A percentile compares a stretch with the other conserved stretches of the same genome.
Conservation (phyloP, 2,888 invertebrate genomes). For the Baronia brevicornis region DNA sequence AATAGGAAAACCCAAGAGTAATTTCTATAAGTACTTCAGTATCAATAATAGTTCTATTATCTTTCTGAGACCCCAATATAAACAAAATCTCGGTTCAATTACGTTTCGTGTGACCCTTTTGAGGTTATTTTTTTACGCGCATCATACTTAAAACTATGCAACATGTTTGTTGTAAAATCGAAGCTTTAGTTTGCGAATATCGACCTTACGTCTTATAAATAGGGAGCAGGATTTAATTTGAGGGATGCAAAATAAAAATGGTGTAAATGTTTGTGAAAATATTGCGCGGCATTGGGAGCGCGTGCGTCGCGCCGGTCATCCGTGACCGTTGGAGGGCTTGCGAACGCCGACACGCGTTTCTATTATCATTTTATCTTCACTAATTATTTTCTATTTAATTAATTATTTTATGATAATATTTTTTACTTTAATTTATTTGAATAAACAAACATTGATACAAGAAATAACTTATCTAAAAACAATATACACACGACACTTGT, state of each 20-base stretch:
- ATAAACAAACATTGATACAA: too few species aligned
- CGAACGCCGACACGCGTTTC: constrained; percentile 53
- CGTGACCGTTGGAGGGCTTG: constrained; percentile 51
- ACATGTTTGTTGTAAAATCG: constrained; percentile 11
- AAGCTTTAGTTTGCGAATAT: constrained; percentile 18
- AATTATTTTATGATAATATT: too few species aligned
- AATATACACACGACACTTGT: too few species aligned
- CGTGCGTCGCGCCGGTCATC: constrained; percentile 45
- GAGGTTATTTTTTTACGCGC: constrained; percentile 37
- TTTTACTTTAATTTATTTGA: too few species aligned
- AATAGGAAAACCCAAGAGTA: constrained; percentile 20
- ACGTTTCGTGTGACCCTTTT: constrained; percentile 52
- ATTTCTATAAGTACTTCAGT: constrained; percentile 23
- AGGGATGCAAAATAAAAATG: background rate
- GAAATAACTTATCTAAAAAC: too few species aligned
- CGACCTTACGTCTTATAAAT: constrained; percentile 24
- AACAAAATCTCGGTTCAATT: constrained; percentile 54
- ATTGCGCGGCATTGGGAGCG: constrained; percentile 38
- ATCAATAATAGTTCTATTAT: constrained; percentile 38
- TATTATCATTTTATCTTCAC: constrained; percentile 51
- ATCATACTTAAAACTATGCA: constrained; percentile 29
- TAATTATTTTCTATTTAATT: too few species aligned
- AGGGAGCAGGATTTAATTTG: constrained; percentile 4
- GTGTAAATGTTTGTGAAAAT: constrained; percentile 24
- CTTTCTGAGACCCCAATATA: constrained; percentile 35